Evolutionary conservation across 2,888 invertebrate species (phyloP).

Genomic region (Cheilosia pagana): DNA sequence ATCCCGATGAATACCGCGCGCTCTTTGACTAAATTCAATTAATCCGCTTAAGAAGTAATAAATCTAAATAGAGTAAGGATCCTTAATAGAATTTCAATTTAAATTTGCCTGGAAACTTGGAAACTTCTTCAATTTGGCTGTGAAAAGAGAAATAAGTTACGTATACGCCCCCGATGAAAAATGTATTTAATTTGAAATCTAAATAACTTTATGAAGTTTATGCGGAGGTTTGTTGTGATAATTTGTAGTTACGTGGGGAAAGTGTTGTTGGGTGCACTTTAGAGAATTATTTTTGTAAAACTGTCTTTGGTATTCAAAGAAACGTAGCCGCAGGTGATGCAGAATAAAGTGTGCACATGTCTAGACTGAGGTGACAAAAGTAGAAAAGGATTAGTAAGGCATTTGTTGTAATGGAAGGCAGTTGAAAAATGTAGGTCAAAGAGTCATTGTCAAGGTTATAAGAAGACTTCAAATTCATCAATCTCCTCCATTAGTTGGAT

Average conservation of each 20-base stretch:
- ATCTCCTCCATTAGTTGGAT: too few species aligned
- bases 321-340: too few species aligned
- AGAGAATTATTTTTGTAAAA: too few species aligned
- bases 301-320: too few species aligned
- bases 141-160: slow-evolving; percentile 4
- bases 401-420: too few species aligned
- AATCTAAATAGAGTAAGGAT: neutral
- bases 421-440: too few species aligned
- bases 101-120: neutral
- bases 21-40: neutral
- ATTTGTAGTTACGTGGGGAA: neutral
- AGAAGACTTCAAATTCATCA: too few species aligned
- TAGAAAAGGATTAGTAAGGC: too few species aligned
- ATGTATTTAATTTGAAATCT: neutral
- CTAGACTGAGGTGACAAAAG: too few species aligned
- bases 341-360: too few species aligned
- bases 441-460: too few species aligned
- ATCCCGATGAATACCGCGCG: neutral
- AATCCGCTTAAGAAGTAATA: neutral
- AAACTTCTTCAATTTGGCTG: slow-evolving; percentile 12
- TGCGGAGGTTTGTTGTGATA: neutral
- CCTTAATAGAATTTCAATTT: slow-evolving; percentile 35
- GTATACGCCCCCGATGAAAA: slow-evolving; percentile 32
- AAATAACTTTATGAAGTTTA: neutral
- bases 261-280: neutral